phyloP scores from a whole-genome alignment of 2,888 invertebrate species.

The Nebria salina region DNA sequence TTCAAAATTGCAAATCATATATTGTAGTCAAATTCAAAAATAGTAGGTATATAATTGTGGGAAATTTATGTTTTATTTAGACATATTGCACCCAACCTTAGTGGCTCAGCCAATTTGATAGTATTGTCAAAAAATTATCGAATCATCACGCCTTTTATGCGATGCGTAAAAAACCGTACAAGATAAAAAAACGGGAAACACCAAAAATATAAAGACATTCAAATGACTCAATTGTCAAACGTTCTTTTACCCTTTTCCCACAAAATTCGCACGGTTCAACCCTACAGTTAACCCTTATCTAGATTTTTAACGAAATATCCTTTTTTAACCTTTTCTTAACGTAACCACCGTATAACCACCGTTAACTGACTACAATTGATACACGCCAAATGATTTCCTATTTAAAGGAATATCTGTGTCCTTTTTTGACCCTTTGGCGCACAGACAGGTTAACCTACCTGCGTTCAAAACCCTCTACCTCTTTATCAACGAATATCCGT shows the following conservation, averaged over 20 bases:
- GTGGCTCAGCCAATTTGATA: slow-evolving; percentile 31
- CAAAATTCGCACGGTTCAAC: slow-evolving; percentile 41
- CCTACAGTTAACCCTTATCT: slow-evolving; percentile 28
- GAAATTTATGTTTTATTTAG: slow-evolving; percentile 40
- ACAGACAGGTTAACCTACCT: not conserved
- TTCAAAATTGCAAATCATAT: not conserved
- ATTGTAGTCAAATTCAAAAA: not conserved
- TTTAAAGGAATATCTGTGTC: slow-evolving; percentile 14
- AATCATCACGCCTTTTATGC: slow-evolving; percentile 36
- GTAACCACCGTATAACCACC: slow-evolving; percentile 34
- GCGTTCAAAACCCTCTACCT: not conserved
- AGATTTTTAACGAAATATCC: slow-evolving; percentile 19
- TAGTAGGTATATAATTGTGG: slow-evolving; percentile 17
- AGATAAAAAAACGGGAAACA: not conserved
- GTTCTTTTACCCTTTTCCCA: slow-evolving; percentile 20
- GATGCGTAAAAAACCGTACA: slow-evolving; percentile 12
- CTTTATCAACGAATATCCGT: not conserved
- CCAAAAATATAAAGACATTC: slow-evolving; percentile 18
- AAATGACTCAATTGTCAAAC: slow-evolving; percentile 25
- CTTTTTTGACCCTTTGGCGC: not conserved
- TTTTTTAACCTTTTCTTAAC: slow-evolving; percentile 25
- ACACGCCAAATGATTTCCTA: not conserved
- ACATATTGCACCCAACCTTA: slow-evolving; percentile 19
- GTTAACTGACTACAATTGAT: slow-evolving; percentile 7
- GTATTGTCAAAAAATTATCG: slow-evolving; percentile 39